phyloP scores from a whole-genome alignment of 2,888 invertebrate species.

The Nomada fucata region DNA sequence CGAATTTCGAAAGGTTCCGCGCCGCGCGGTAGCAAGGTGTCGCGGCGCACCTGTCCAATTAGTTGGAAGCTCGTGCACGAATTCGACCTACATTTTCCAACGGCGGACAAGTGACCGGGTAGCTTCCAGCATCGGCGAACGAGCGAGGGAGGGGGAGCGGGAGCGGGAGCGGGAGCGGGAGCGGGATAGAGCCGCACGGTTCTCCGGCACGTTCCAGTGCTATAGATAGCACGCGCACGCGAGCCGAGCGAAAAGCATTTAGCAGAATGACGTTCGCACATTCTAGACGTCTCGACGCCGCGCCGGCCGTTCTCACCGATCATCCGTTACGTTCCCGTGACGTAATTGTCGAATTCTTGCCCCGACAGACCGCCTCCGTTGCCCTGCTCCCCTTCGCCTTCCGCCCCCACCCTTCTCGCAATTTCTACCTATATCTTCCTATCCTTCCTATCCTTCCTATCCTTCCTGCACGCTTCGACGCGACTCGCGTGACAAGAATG shows the following conservation, averaged over 20 bases:
- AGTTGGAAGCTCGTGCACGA: conserved; percentile 66
- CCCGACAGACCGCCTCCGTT: conserved; percentile 62
- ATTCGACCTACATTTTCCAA: conserved; percentile 73
- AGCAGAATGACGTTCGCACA: conserved; percentile 82
- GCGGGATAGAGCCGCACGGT: conserved; percentile 47
- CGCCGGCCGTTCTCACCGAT: conserved; percentile 75
- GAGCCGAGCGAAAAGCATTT: conserved; percentile 78
- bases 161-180: too few species aligned
- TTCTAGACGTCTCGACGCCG: conserved; percentile 79
- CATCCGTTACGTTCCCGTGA: conserved; percentile 82
- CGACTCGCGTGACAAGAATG: conserved; percentile 47
- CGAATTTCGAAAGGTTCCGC: background rate
- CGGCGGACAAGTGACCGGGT: conserved; percentile 70
- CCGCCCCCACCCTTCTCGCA: conserved; percentile 24
- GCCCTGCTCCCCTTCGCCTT: conserved; percentile 24
- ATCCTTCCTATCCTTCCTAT: too few species aligned
- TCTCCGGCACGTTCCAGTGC: conserved; percentile 68
- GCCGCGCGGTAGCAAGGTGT: background rate
- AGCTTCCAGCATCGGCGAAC: conserved; percentile 64
- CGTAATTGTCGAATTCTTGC: conserved; percentile 83
- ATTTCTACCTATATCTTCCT: background rate
- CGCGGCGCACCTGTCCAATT: conserved; percentile 70
- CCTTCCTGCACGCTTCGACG: background rate
- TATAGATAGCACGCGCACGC: conserved; percentile 71
- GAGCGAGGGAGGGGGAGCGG: conserved; percentile 31